Evolutionary conservation across 2,888 invertebrate species (phyloP).

Genomic region (Tanaodytes sp.): DNA sequence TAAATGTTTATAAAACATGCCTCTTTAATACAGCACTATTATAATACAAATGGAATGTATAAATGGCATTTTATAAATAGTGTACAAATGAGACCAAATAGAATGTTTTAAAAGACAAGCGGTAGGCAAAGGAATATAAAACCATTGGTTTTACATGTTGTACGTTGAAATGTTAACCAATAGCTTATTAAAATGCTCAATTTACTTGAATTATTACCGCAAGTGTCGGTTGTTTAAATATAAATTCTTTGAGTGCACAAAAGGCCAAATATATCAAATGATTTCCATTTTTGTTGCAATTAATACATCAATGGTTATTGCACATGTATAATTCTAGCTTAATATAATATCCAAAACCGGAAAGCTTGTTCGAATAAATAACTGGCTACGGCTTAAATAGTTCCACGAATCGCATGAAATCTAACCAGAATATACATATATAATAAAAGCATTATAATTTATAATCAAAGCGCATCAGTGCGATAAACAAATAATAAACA

Average conservation of each 20-base stretch:
- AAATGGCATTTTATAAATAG: conserved; percentile 66
- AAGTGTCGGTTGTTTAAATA: too few relatives aligned
- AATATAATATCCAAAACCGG: conserved; percentile 60
- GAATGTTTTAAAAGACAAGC: conserved; percentile 56
- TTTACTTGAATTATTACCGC: too few relatives aligned
- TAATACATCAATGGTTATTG: conserved; percentile 55
- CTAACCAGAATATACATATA: conserved; percentile 46
- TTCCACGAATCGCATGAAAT: conserved; percentile 23
- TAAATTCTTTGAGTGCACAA: too few relatives aligned
- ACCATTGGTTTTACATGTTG: conserved; percentile 32
- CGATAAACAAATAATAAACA: conserved; percentile 61
- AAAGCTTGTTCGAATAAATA: conserved; percentile 54
- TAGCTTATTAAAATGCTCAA: conserved; percentile 18
- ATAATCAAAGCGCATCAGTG: conserved; percentile 53
- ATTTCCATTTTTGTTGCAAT: conserved; percentile 39
- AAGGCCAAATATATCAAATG: conserved; percentile 44
- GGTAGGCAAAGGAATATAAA: conserved; percentile 49
- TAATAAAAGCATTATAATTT: conserved; percentile 52
- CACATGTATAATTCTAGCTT: conserved; percentile 56
- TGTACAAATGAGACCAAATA: conserved; percentile 68
- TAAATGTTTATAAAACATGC: conserved; percentile 68
- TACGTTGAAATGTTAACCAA: conserved; percentile 51
- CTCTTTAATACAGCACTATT: conserved; percentile 65
- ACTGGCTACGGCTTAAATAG: conserved; percentile 28
- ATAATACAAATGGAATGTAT: conserved; percentile 69